These are phyloP conservation scores for Erpetoichthys calabaricus DNA, from an alignment of 2,797 vertebrate genomes.

Conservation along the genomic window DNA sequence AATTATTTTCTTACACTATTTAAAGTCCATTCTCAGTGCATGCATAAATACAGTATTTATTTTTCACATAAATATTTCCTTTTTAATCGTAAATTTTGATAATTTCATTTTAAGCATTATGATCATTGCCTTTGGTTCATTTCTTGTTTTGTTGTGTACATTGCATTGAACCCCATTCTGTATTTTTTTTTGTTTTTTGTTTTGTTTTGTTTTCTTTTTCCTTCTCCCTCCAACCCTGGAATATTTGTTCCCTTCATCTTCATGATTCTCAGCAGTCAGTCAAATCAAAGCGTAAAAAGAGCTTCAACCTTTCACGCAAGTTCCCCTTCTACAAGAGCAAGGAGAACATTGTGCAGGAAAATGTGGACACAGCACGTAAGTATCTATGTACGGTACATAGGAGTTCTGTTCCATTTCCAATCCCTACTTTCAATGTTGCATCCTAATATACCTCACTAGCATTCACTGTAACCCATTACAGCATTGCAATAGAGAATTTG, in stretches of 20 bases:
- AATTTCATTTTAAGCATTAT: conserved; percentile 6
- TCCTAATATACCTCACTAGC: neutral
- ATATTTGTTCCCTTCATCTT: conserved; percentile 54
- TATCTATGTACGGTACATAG: conserved; percentile 45
- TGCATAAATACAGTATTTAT: neutral
- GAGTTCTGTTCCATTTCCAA: conserved; percentile 32
- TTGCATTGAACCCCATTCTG: conserved; percentile 57
- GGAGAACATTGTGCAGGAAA: conserved; percentile 97
- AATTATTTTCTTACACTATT: too few species aligned
- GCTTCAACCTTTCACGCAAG: conserved; percentile 98
- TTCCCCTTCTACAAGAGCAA: conserved; percentile 99
- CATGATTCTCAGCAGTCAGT: conserved; percentile 71
- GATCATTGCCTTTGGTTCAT: conserved; percentile 26
- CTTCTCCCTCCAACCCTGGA: conserved; percentile 7
- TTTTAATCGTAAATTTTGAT: conserved; percentile 20
- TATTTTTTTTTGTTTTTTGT: conserved; percentile 14
- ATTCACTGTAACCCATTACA: too few species aligned
- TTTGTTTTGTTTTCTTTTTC: conserved; percentile 3
- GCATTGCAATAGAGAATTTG: too few species aligned
- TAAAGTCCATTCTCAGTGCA: too few species aligned
- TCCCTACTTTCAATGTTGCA: conserved; percentile 4
- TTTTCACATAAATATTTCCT: conserved; percentile 6
- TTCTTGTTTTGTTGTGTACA: conserved; percentile 27
- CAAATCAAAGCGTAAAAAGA: conserved; percentile 99
- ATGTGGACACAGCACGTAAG: conserved; percentile 94